Evolutionary conservation across 2,113 vertebrate genomes (phyloP), one percentile per base, ranked within the genome.

Genomic region (Pimephales promelas): DNA sequence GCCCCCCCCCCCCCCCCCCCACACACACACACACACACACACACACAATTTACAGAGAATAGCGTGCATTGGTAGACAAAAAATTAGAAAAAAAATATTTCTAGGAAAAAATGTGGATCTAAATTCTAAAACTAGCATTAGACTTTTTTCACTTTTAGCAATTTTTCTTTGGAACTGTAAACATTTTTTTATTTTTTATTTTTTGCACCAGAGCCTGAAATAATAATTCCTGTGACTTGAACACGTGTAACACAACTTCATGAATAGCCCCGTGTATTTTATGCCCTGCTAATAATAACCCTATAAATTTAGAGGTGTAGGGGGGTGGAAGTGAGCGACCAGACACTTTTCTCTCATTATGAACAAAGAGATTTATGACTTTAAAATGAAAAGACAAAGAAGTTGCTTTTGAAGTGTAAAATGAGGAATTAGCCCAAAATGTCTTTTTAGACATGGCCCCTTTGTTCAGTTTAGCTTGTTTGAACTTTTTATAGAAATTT

Each of bases 311-410:
- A 1, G 40, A 87, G 52, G 83, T 70, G n/a, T 80, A 76, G 84
- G 34, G 75, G 72, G 84, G 11, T 40, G 10, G 61, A 24, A 36
- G 10, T 72, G 70, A 72, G 40, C n/a, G 10, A 72, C 70, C 70
- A 72, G 70, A 72, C 80, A 76, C 85, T 87, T 86, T 90, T 82
- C 86, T 89, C 89, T 93, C 90, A 90, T 92, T 92, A 92, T 83
- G 70, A 86, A 71, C 64, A 34, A 10, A 68, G 76, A 82, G 90
- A 93, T 94, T 94, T 93, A 94, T 79, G 90, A 89, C 36, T 72
- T 87, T 88, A 84, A 89, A 92, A 93, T 92, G 89, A 92, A 92
- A 90, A 86, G 34, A 57, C 84, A 83, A 84, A 87, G 89, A 90
- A 49, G 56, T 82, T 10, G 71, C 83, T 86, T 93, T 93, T 93